Percentiles rank a stretch among this genome's conserved stretches.
Evolutionary conservation across 2,888 invertebrate species (phyloP).

Genomic region (Ichneumon xanthorius): DNA sequence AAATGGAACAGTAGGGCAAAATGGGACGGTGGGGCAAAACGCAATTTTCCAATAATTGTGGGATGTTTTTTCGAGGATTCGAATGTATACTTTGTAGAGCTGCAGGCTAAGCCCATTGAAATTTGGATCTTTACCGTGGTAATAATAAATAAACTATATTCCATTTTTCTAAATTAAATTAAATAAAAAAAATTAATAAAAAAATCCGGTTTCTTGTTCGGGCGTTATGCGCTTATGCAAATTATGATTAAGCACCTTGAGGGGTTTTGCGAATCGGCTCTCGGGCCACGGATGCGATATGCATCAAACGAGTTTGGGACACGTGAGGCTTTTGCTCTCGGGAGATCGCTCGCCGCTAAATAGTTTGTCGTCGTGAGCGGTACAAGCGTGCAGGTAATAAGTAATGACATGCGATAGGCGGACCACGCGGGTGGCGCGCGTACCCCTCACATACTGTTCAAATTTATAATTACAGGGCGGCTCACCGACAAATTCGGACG

Average conservation of each 20-base stretch:
- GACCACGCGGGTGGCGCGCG: conserved; percentile 50
- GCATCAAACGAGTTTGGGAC: conserved; percentile 20
- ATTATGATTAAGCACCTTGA: conserved; percentile 50
- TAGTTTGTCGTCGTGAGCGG: conserved; percentile 51
- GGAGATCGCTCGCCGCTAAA: conserved; percentile 36
- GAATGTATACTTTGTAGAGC: conserved; percentile 5
- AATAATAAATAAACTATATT: background rate
- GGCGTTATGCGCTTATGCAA: conserved; percentile 35
- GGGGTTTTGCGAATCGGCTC: background rate
- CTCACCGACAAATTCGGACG: too few relatives aligned
- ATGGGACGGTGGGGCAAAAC: too few relatives aligned
- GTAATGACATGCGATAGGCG: conserved; percentile 35
- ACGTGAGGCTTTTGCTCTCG: conserved; percentile 37
- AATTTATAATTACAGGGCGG: too few relatives aligned
- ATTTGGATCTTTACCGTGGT: conserved; percentile 29
- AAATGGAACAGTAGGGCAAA: too few relatives aligned
- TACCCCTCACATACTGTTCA: background rate
- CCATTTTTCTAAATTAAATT: background rate
- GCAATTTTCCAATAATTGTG: too few relatives aligned
- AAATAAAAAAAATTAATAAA: background rate
- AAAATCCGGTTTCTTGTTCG: conserved; percentile 41
- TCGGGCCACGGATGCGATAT: background rate
- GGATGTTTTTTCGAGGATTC: too few relatives aligned
- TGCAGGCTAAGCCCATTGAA: conserved; percentile 24
- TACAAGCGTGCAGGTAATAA: background rate